Percentiles rank a stretch among this genome's conserved stretches.
These are phyloP conservation scores for Amphipyra tragopoginis DNA, from an alignment of 2,888 invertebrate genomes.

Conservation along the genomic window DNA sequence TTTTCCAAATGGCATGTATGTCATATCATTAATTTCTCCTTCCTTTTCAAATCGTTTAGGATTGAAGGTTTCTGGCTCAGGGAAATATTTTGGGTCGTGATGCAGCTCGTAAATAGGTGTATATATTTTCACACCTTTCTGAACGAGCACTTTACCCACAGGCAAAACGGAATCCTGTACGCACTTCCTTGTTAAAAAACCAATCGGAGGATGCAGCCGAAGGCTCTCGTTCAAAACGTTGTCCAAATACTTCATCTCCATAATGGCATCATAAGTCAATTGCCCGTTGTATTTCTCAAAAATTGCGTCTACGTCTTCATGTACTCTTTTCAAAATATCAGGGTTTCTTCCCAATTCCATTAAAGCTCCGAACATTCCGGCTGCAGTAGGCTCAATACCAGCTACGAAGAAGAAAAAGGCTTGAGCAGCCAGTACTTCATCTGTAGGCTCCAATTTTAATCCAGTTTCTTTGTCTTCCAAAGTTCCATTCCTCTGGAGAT, in stretches of 20 bases:
- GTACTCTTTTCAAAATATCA: slow-evolving; percentile 62
- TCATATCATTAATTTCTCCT: slow-evolving; percentile 61
- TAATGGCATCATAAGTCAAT: slow-evolving; percentile 56
- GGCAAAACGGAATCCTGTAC: slow-evolving; percentile 70
- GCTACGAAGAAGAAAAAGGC: slow-evolving; percentile 65
- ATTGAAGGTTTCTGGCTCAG: slow-evolving; percentile 80
- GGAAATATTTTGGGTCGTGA: slow-evolving; percentile 79
- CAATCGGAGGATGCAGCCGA: slow-evolving; percentile 74
- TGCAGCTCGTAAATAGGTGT: slow-evolving; percentile 76
- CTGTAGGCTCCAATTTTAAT: slow-evolving; percentile 72
- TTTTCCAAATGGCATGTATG: slow-evolving; percentile 83
- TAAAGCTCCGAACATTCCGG: slow-evolving; percentile 61
- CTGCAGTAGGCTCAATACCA: slow-evolving; percentile 73
- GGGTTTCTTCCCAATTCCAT: slow-evolving; percentile 72
- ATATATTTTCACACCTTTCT: slow-evolving; percentile 71
- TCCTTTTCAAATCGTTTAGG: slow-evolving; percentile 77
- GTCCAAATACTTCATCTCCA: slow-evolving; percentile 72
- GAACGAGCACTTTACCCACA: slow-evolving; percentile 71
- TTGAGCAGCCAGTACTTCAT: slow-evolving; percentile 61
- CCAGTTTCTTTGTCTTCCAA: slow-evolving; percentile 69
- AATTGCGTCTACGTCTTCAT: slow-evolving; percentile 42
- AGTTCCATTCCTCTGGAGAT: slow-evolving; percentile 70
- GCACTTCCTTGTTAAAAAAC: slow-evolving; percentile 67
- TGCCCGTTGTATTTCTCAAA: slow-evolving; percentile 42
- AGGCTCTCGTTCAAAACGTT: slow-evolving; percentile 70